phyloP scores from a whole-genome alignment of 2,797 vertebrate species.

The Cossypha polioptera region DNA sequence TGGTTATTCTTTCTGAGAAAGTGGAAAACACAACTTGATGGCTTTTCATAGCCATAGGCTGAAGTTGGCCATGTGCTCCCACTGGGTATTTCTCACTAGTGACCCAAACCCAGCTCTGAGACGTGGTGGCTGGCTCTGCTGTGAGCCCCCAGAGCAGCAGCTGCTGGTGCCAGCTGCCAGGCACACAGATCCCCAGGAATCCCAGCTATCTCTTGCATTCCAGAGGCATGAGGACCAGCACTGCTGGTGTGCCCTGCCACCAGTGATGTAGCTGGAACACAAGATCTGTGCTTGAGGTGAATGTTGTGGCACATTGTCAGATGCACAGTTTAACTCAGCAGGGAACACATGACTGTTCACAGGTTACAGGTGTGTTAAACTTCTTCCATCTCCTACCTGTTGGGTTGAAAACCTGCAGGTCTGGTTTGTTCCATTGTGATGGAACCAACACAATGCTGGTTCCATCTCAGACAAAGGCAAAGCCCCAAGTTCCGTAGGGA shows the following conservation, averaged over 20 bases:
- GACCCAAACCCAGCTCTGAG: background rate
- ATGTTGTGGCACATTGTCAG: background rate
- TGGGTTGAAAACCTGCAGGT: background rate
- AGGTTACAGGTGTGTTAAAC: background rate
- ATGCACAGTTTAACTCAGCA: background rate
- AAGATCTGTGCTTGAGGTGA: fast-evolving
- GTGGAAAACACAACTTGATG: background rate
- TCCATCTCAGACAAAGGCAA: background rate
- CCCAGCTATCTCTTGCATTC: background rate
- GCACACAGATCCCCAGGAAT: background rate
- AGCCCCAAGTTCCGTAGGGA: background rate
- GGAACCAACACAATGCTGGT: background rate
- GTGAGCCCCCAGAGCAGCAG: background rate
- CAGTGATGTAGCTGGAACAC: background rate
- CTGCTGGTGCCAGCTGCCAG: background rate
- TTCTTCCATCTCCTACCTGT: background rate
- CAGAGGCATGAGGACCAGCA: background rate
- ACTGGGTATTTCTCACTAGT: background rate
- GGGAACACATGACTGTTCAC: background rate
- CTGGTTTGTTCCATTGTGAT: background rate
- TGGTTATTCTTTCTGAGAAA: background rate
- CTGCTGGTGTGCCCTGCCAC: background rate
- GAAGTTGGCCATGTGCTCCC: background rate
- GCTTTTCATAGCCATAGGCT: background rate
- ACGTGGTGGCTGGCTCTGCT: background rate